A percentile compares a stretch with the other conserved stretches of the same genome.
These are phyloP conservation scores for Sciurus vulgaris DNA, from an alignment of 2,797 vertebrate genomes.

Conservation along the genomic window DNA sequence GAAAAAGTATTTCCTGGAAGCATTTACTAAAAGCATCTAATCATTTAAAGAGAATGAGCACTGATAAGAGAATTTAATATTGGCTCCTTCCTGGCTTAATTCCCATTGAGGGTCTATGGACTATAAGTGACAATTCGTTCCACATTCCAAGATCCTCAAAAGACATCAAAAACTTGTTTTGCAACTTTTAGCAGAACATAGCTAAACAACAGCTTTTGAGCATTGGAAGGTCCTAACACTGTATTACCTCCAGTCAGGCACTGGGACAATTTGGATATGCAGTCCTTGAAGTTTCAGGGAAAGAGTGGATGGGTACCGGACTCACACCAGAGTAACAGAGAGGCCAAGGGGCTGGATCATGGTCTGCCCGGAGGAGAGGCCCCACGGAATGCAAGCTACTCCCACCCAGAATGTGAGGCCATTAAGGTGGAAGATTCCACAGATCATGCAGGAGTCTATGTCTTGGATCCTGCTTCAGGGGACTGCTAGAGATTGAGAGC, in stretches of 20 bases:
- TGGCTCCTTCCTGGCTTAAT: background rate
- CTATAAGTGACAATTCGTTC: background rate
- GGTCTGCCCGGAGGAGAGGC: background rate
- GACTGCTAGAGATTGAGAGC: too few relatives aligned
- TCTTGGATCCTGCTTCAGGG: background rate
- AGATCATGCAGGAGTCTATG: rapidly evolving
- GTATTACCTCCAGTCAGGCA: too few relatives aligned
- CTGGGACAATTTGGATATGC: rapidly evolving
- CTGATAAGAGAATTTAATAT: background rate
- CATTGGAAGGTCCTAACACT: background rate
- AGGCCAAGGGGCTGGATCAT: background rate
- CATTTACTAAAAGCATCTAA: background rate
- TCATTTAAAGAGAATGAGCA: background rate
- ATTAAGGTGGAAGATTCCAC: rapidly evolving
- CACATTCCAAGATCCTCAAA: background rate
- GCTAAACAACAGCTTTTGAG: background rate
- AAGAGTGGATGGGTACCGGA: too few relatives aligned
- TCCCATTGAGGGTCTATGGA: background rate
- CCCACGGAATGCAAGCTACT: too few relatives aligned
- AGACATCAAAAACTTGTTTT: background rate
- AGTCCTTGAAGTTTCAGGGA: background rate
- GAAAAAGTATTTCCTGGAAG: background rate
- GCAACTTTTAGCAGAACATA: background rate
- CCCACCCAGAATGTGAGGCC: rapidly evolving
- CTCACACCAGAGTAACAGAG: rapidly evolving